These are phyloP conservation scores for Chamaea fasciata DNA, from an alignment of 2,113 vertebrate species.

Conservation along the genomic window DNA sequence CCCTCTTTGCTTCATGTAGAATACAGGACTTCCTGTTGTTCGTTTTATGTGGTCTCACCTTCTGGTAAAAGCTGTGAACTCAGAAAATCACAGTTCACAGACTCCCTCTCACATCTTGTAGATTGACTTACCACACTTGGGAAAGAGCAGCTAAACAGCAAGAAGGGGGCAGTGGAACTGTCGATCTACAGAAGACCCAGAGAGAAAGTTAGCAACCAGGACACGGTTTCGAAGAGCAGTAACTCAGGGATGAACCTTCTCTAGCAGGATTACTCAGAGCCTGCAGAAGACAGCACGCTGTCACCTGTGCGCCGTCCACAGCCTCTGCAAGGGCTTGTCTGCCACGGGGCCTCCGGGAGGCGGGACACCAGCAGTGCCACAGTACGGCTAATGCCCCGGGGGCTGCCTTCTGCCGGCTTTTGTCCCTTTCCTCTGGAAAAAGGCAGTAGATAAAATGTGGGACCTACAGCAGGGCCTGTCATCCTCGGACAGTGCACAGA, in stretches of 20 bases:
- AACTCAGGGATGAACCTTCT: background rate
- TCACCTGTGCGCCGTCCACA: background rate
- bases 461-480: background rate
- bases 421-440: background rate
- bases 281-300: background rate
- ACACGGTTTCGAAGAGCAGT: background rate
- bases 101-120: background rate
- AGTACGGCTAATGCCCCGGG: fast-evolving
- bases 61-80: background rate
- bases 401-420: background rate
- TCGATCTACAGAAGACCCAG: background rate
- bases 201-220: background rate
- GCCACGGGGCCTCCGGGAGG: background rate
- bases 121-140: background rate
- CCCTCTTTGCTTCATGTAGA: background rate
- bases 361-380: background rate
- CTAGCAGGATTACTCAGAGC: background rate
- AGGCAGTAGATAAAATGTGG: background rate
- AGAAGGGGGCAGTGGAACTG: background rate
- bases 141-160: background rate
- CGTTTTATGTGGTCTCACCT: background rate
- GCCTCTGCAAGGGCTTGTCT: background rate
- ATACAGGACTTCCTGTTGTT: background rate
- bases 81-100: background rate
- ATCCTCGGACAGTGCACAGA: background rate